These are phyloP conservation scores for Ricordea florida DNA, from an alignment of 92 coral and sea anemone genomes.

Conservation along the genomic window DNA sequence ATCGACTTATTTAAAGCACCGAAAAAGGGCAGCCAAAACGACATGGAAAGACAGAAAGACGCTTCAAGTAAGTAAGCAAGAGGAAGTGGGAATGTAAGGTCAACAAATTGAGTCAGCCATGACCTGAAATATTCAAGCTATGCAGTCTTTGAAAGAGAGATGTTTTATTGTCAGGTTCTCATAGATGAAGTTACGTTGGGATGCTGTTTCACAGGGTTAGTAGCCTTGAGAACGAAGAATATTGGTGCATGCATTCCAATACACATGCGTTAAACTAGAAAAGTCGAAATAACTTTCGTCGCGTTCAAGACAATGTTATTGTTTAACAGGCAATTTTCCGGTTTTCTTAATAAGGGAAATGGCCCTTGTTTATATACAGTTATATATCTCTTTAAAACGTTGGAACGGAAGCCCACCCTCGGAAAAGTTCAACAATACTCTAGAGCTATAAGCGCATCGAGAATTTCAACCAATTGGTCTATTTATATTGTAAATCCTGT, in stretches of 20 bases:
- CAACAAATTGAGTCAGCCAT: neutral
- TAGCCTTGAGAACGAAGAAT: too few species aligned
- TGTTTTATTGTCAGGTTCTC: too few species aligned
- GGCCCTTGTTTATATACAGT: neutral
- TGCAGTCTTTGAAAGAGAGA: neutral
- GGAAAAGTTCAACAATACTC: neutral
- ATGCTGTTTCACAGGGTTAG: too few species aligned
- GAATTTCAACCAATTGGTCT: too few species aligned
- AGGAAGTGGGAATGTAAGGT: too few species aligned
- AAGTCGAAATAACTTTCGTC: too few species aligned
- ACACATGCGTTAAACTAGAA: neutral
- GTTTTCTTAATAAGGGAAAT: constrained; percentile 7
- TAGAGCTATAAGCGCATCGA: neutral
- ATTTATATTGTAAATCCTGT: too few species aligned
- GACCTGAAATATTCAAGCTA: neutral
- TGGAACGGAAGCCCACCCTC: constrained; percentile 9
- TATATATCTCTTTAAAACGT: neutral
- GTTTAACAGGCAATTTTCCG: constrained; percentile 28
- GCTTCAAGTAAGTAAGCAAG: neutral
- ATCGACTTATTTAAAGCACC: constrained; percentile 37
- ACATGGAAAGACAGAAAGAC: constrained; percentile 8
- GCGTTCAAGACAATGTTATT: neutral
- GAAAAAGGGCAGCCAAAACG: constrained; percentile 7
- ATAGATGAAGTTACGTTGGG: too few species aligned
- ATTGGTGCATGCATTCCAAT: neutral